Conservation (phyloP, 2,888 invertebrate genomes). For the Pristionchus arcanus region DNA sequence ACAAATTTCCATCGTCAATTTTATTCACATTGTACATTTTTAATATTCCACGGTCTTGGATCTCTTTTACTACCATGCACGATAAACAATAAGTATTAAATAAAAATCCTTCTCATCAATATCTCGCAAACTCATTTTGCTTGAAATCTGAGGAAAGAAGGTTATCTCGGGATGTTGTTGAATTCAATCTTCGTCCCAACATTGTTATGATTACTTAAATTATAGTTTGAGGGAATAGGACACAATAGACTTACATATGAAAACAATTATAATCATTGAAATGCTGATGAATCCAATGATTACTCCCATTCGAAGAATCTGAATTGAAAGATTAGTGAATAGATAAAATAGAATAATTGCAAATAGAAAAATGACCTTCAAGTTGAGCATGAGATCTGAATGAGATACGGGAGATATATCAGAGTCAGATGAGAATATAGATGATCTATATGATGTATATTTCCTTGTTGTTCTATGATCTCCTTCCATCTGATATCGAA, state of each 20-base stretch:
- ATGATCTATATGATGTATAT: background rate
- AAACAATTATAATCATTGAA: background rate
- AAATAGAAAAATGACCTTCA: background rate
- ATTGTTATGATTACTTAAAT: background rate
- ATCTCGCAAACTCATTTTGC: background rate
- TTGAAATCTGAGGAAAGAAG: background rate
- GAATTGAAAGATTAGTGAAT: background rate
- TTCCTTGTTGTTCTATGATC: background rate
- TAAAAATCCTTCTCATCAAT: background rate
- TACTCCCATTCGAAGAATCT: constrained; percentile 19
- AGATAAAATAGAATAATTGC: background rate
- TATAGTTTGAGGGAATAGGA: background rate
- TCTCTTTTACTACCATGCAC: background rate
- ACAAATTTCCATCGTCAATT: background rate
- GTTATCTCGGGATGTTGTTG: background rate
- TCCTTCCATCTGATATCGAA: background rate
- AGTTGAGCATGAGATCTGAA: background rate
- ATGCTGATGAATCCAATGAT: background rate
- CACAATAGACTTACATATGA: background rate
- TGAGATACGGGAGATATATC: background rate
- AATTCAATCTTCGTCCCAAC: background rate
- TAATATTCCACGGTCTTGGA: background rate
- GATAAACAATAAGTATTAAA: background rate
- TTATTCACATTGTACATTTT: background rate
- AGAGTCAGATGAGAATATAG: background rate